A percentile compares a stretch with the other conserved stretches of the same genome.
Conservation (phyloP, 2,797 vertebrate species). For the Orestias chungarensis region DNA sequence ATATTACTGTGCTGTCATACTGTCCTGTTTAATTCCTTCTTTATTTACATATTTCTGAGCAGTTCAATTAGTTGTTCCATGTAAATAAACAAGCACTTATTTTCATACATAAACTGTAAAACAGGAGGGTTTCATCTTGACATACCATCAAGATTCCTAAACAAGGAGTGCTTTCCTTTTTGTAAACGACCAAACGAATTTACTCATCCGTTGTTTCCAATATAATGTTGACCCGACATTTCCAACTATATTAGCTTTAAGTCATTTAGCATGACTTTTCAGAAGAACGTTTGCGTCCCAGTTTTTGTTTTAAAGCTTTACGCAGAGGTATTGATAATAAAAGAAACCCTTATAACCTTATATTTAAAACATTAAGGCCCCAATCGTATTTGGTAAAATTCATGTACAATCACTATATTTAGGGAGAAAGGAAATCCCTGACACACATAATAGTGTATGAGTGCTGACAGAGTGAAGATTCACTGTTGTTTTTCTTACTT, state of each 20-base stretch:
- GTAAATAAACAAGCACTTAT: no score
- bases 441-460: slow-evolving; percentile 28
- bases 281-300: background rate
- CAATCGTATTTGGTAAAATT: background rate
- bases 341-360: no score
- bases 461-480: slow-evolving; percentile 50
- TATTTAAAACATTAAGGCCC: background rate
- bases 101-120: no score
- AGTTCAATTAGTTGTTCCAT: no score
- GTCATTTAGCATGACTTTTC: no score
- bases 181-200: background rate
- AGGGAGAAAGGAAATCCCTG: slow-evolving; percentile 22
- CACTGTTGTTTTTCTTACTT: slow-evolving; percentile 58
- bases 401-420: slow-evolving; percentile 25
- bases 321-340: background rate
- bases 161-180: no score
- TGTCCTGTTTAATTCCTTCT: no score
- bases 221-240: background rate
- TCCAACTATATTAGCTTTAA: background rate
- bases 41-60: no score
- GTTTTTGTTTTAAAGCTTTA: background rate
- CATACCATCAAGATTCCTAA: no score
- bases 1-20: background rate
- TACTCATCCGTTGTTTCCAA: background rate
- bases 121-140: no score